Conservation (phyloP, 2,797 vertebrate species). For the Falco berigora region DNA sequence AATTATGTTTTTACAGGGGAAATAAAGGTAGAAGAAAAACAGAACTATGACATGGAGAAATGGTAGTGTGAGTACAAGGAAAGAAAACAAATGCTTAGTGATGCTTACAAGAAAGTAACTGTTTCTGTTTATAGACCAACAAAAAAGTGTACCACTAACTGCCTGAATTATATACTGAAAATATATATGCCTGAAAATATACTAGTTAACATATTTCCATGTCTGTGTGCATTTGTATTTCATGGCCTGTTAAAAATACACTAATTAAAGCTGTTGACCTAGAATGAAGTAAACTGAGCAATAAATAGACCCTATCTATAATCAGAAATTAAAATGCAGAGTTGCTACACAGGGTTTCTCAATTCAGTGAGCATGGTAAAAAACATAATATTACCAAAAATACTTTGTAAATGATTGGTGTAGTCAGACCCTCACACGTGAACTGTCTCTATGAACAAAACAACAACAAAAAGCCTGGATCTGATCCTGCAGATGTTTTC, state of each 20-base stretch:
- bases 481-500: background rate
- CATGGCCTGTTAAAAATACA: background rate
- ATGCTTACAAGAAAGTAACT: background rate
- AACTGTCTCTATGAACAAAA: background rate
- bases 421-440: background rate
- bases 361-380: background rate
- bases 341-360: background rate
- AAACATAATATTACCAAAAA: background rate
- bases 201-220: background rate
- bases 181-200: no score
- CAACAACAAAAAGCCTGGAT: background rate
- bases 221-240: background rate
- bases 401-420: background rate
- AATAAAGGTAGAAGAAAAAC: background rate
- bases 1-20: background rate
- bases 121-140: background rate
- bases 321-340: background rate
- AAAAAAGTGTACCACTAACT: background rate
- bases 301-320: background rate
- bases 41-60: background rate
- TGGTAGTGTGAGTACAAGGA: background rate
- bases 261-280: constrained; percentile 8
- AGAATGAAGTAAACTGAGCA: constrained; percentile 20
- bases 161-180: background rate
- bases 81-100: background rate